Evolutionary conservation across 2,888 invertebrate species (phyloP), one percentile per base, ranked within the genome.

Genomic region (Congeria kusceri): DNA sequence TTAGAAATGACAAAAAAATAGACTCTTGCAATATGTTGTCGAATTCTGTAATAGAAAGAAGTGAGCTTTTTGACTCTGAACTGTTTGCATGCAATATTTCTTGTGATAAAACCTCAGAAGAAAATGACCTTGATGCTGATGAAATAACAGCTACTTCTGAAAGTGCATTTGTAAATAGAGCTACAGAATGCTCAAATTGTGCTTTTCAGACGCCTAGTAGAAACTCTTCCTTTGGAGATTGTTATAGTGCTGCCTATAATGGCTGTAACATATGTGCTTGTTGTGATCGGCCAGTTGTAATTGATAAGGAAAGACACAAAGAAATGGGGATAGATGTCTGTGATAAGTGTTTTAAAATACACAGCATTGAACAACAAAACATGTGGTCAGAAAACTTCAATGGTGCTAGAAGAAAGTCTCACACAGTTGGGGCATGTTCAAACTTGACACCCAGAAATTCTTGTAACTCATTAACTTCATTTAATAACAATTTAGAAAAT

Each of bases 301-400:
- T 67, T 44, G 62, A 63, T 23, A 62, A 39, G 49, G 66, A 75
- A 39, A 74, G 74, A 58, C 65, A 67, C 27, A 62, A 63, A 20
- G 79, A 79, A 44, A 28, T 79, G 9, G 79, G 79, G 5, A 71
- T 79, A 7, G 65, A 65, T 71, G 75, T 79, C 70, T 79, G 79
- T 79, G 79, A 79, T 75, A 75, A 75, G 67, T 79, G 79, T 59
- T 75, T 63, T 53, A 71, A 68, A 57, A 75, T 75, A 18, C 66
- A 66, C 28, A 61, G 71, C 39, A 70, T 63, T n/a, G 75, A 71
- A 44, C 67, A 65, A 53, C 67, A 65, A 53, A 71, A 63, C 47
- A 46, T 49, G 44, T 66, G 49, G 20, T 64, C 57, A 25, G 79
- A 75, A 46, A 53, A 53, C 53, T 53, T 53, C 23, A 64, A 67